Conservation (phyloP, 1,140 invertebrate species). For the Aleiodes sp. region DNA sequence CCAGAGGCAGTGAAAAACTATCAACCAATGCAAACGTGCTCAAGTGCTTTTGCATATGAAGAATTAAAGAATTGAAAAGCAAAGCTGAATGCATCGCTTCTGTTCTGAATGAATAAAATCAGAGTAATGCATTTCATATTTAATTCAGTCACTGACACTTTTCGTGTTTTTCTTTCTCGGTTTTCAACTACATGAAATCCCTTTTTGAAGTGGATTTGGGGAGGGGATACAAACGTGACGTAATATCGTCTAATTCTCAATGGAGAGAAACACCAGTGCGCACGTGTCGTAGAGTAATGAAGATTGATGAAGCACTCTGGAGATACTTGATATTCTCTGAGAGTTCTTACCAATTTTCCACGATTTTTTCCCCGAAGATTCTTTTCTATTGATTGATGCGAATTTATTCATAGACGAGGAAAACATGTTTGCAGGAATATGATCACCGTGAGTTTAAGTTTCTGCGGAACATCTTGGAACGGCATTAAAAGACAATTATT, state of each 20-base stretch:
- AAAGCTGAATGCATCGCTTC: background rate
- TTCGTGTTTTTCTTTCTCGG: background rate
- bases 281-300: conserved; percentile 31
- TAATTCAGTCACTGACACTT: background rate
- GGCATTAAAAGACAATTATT: too few species aligned
- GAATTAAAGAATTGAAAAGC: background rate
- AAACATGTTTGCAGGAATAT: too few species aligned
- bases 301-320: conserved; percentile 29
- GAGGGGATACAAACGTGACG: conserved; percentile 10
- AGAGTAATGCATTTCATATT: too few species aligned
- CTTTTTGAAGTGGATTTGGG: background rate
- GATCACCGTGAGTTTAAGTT: too few species aligned
- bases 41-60: background rate
- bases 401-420: too few species aligned
- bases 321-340: background rate
- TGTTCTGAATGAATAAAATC: too few species aligned
- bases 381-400: too few species aligned
- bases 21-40: conserved; percentile 20
- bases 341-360: conserved; percentile 6
- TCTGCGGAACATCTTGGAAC: too few species aligned
- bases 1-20: background rate
- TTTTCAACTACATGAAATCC: background rate
- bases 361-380: background rate
- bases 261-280: background rate
- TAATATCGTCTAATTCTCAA: conserved; percentile 17